Conservation (phyloP, 2,888 invertebrate genomes). For the Argyresthia albistria region DNA sequence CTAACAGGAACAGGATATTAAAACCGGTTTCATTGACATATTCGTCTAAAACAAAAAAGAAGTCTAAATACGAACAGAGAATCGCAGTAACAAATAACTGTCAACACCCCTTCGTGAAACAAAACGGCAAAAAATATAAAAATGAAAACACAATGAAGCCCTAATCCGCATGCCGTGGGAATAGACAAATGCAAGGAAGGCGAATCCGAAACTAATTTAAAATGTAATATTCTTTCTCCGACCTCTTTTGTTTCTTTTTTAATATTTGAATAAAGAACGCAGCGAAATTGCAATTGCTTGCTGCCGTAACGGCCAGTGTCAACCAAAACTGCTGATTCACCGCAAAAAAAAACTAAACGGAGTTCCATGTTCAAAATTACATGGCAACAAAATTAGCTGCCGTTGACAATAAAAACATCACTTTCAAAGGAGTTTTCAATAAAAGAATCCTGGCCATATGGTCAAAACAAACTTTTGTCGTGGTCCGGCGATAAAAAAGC, state of each 20-base stretch:
- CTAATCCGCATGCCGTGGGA: conserved; percentile 67
- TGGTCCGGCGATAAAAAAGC: conserved; percentile 13
- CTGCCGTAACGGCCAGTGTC: conserved; percentile 8
- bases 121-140: conserved; percentile 60
- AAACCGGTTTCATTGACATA: conserved; percentile 65
- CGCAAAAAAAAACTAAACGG: background rate
- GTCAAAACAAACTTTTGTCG: conserved; percentile 45
- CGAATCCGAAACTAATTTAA: conserved; percentile 70
- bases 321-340: background rate
- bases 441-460: conserved; percentile 43
- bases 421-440: background rate
- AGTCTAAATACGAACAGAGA: conserved; percentile 46
- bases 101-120: conserved; percentile 71
- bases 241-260: conserved; percentile 33
- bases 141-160: conserved; percentile 52
- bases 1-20: conserved; percentile 45
- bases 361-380: background rate
- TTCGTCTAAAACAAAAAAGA: conserved; percentile 54
- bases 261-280: conserved; percentile 24
- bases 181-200: conserved; percentile 63
- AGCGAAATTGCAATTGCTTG: conserved; percentile 14
- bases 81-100: conserved; percentile 57
- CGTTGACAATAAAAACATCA: conserved; percentile 1
- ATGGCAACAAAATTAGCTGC: background rate
- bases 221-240: conserved; percentile 56